Evolutionary conservation across 2,113 vertebrate genomes (phyloP).

Genomic region (Ovis canadensis): DNA sequence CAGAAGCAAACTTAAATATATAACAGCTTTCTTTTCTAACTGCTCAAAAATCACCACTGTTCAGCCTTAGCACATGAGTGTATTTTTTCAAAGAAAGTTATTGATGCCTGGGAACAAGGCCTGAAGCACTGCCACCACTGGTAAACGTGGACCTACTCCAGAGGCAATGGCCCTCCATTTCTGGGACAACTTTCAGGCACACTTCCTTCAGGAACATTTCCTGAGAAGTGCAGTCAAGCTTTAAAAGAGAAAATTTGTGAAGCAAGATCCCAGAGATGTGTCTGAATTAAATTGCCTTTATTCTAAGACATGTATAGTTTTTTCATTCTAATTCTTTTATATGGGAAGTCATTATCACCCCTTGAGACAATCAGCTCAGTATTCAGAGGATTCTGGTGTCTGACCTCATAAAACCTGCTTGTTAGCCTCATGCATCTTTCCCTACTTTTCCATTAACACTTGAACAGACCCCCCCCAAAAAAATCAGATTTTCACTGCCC

Average conservation of each 20-base stretch:
- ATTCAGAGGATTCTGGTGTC: background rate
- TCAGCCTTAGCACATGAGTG: background rate
- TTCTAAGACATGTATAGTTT: background rate
- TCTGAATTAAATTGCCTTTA: slow-evolving; percentile 17
- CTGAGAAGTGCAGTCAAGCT: background rate
- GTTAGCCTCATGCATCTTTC: background rate
- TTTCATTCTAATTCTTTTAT: slow-evolving; percentile 12
- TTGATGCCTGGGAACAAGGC: background rate
- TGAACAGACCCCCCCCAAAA: background rate
- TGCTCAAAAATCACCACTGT: background rate
- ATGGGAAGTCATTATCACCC: background rate
- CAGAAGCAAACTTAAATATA: background rate
- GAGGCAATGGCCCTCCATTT: background rate
- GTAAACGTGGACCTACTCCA: background rate
- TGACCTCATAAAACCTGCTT: background rate
- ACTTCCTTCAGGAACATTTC: background rate
- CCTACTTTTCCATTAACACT: background rate
- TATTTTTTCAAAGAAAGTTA: background rate
- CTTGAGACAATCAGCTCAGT: background rate
- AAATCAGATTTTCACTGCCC: background rate
- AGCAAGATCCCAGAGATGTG: background rate
- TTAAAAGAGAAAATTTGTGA: background rate
- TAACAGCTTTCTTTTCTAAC: background rate
- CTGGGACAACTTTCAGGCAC: background rate
- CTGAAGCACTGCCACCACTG: background rate